phyloP scores from a whole-genome alignment of 30 jellyfish, hydroid and myxozoan species.

The Cassiopea xamachana region DNA sequence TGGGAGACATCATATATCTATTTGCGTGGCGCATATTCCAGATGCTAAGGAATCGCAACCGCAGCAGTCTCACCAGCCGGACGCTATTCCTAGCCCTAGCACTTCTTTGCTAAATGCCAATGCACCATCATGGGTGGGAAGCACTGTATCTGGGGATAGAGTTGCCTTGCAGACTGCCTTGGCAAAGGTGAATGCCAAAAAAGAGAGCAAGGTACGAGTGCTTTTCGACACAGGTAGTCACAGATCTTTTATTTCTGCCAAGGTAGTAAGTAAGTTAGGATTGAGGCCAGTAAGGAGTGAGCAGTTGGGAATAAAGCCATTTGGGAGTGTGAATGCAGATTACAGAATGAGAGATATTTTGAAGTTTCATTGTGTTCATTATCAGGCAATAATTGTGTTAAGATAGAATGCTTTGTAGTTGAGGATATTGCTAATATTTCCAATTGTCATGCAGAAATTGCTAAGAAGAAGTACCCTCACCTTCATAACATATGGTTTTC shows the following conservation, averaged over 20 bases:
- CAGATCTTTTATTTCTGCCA: slow-evolving; percentile 20
- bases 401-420: background rate
- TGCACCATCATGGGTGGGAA: slow-evolving; percentile 12
- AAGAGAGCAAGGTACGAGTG: slow-evolving; percentile 15
- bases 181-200: slow-evolving; percentile 5
- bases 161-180: slow-evolving; percentile 47
- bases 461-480: background rate
- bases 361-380: background rate
- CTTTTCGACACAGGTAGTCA: slow-evolving; percentile 58
- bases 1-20: slow-evolving; percentile 12
- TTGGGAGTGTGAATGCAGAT: slow-evolving; percentile 7
- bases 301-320: slow-evolving; percentile 12
- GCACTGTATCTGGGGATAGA: slow-evolving; percentile 12
- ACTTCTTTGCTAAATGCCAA: background rate
- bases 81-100: background rate
- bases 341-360: background rate
- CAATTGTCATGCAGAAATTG: background rate
- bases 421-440: background rate
- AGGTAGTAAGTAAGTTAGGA: slow-evolving; percentile 9
- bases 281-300: background rate
- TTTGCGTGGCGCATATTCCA: background rate
- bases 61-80: background rate
- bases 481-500: background rate
- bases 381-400: background rate
- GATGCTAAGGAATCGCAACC: background rate